phyloP scores from a whole-genome alignment of 1,140 invertebrate genomes.

The Anadara kagoshimensis region DNA sequence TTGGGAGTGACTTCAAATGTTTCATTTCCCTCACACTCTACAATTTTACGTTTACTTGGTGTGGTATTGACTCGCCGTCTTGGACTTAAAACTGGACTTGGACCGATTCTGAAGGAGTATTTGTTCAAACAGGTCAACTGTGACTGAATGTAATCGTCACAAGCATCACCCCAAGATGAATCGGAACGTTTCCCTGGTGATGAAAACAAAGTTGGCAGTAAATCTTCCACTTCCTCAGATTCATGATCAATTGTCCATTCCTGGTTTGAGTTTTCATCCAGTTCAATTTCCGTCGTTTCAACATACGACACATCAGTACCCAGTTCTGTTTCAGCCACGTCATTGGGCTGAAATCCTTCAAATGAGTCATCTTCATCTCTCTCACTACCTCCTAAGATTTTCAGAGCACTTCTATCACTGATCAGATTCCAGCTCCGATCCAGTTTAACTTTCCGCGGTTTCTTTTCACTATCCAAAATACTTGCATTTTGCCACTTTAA shows the following conservation, averaged over 20 bases:
- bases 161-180: slow-evolving; percentile 50
- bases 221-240: not conserved
- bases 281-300: slow-evolving; percentile 40
- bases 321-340: slow-evolving; percentile 19
- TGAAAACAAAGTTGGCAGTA: slow-evolving; percentile 32
- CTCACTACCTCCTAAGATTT: slow-evolving; percentile 31
- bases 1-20: not conserved
- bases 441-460: slow-evolving; percentile 37
- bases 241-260: slow-evolving; percentile 43
- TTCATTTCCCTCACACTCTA: slow-evolving; percentile 1
- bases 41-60: slow-evolving; percentile 13
- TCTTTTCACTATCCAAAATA: not conserved
- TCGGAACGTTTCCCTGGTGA: slow-evolving; percentile 47
- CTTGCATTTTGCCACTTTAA: not conserved
- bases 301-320: slow-evolving; percentile 43
- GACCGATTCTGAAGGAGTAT: not conserved
- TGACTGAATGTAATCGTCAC: slow-evolving; percentile 41
- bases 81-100: not conserved
- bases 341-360: slow-evolving; percentile 41
- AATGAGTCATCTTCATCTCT: slow-evolving; percentile 39
- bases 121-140: slow-evolving; percentile 19
- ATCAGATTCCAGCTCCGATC: slow-evolving; percentile 47
- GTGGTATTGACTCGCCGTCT: not conserved
- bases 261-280: slow-evolving; percentile 37
- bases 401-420: slow-evolving; percentile 45